A percentile compares a stretch with the other conserved stretches of the same genome.
Conservation (phyloP, 2,113 vertebrate species). For the Carettochelys insculpta region DNA sequence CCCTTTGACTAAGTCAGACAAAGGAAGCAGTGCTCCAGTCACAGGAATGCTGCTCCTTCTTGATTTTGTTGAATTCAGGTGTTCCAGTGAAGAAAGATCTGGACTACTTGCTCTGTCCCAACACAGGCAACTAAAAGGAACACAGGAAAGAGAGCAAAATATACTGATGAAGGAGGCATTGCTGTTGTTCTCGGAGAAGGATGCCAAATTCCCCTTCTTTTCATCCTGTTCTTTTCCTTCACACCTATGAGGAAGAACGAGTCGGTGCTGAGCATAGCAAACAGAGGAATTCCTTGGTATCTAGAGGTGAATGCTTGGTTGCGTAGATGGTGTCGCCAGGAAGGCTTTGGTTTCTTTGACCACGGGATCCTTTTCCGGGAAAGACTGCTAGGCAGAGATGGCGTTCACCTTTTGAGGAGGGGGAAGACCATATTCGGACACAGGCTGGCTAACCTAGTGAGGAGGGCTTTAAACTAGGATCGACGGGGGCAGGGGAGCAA, state of each 20-base stretch:
- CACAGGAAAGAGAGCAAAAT: neutral
- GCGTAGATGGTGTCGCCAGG: no score
- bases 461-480: no score
- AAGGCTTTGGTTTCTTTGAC: no score
- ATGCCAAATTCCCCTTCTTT: neutral
- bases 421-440: no score
- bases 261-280: neutral
- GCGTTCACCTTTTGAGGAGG: no score
- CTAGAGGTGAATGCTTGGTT: no score
- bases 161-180: neutral
- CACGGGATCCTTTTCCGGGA: no score
- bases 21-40: neutral
- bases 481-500: no score
- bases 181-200: neutral
- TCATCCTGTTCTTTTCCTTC: neutral
- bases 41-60: neutral
- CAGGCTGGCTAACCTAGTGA: no score
- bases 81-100: rapidly evolving
- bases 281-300: neutral
- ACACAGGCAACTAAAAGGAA: neutral
- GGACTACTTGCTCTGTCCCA: neutral
- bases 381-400: no score
- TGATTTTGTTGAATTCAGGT: neutral
- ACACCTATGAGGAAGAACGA: neutral
- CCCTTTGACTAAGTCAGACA: neutral